phyloP scores from a whole-genome alignment of 2,888 invertebrate species.

The Nebria salina region DNA sequence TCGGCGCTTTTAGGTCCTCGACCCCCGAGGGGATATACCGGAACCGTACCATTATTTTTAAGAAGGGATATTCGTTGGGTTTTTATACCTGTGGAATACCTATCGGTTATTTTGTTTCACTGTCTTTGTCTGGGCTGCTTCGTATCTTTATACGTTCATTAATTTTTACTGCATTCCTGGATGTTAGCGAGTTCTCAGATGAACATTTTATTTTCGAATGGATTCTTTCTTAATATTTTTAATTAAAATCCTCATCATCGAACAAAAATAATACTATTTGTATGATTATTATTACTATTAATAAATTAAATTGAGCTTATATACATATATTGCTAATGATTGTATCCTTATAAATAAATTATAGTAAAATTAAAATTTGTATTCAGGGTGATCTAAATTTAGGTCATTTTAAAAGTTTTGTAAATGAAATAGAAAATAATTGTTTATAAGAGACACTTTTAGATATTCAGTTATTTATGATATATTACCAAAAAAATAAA shows the following conservation, averaged over 20 bases:
- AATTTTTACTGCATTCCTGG: not conserved
- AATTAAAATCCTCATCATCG: not conserved
- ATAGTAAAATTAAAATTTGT: too few species aligned
- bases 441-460: too few species aligned
- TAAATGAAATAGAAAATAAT: too few species aligned
- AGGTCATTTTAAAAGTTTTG: too few species aligned
- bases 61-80: not conserved
- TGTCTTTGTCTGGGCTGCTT: not conserved
- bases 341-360: too few species aligned
- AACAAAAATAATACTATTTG: too few species aligned
- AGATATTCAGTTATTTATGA: too few species aligned
- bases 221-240: not conserved
- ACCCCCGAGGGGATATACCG: not conserved
- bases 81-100: not conserved
- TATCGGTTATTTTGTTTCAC: not conserved
- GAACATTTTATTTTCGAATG: not conserved
- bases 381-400: too few species aligned
- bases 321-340: too few species aligned
- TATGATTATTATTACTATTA: too few species aligned
- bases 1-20: conserved; percentile 8
- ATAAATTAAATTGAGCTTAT: too few species aligned
- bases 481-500: too few species aligned
- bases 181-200: not conserved
- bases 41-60: conserved; percentile 9
- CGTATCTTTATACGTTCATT: not conserved